These are phyloP conservation scores for Erebia epiphron DNA, from an alignment of 2,888 invertebrate genomes.

Conservation along the genomic window DNA sequence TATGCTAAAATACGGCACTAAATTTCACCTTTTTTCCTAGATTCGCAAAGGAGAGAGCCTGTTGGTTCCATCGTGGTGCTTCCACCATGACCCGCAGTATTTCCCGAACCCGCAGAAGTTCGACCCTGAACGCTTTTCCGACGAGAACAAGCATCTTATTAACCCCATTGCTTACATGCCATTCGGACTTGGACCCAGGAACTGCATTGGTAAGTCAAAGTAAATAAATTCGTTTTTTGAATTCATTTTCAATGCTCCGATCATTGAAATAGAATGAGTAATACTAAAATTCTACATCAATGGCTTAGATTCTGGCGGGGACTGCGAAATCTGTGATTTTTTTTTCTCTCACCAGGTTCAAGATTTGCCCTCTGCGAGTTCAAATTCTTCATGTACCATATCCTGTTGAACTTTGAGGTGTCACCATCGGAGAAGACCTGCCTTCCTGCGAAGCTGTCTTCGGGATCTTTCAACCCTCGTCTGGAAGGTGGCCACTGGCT, in stretches of 20 bases:
- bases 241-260: no score
- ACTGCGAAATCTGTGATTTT: no score
- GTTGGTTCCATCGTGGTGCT: slow-evolving; percentile 60
- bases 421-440: slow-evolving; percentile 57
- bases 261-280: no score
- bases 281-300: no score
- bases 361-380: slow-evolving; percentile 68
- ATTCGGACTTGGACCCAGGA: slow-evolving; percentile 82
- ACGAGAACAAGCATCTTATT: slow-evolving; percentile 68
- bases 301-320: no score
- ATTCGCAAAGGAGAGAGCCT: slow-evolving; percentile 59
- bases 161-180: slow-evolving; percentile 64
- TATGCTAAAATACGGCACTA: no score
- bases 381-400: slow-evolving; percentile 63
- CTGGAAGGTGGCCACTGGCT: slow-evolving; percentile 63
- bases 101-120: slow-evolving; percentile 58
- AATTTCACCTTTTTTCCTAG: slow-evolving; percentile 33
- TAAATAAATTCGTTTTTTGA: no score
- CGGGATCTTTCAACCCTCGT: slow-evolving; percentile 49
- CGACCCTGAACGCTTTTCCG: slow-evolving; percentile 61
- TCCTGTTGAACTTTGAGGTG: slow-evolving; percentile 57
- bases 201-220: slow-evolving; percentile 75
- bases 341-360: slow-evolving; percentile 50
- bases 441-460: slow-evolving; percentile 50
- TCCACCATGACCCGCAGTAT: slow-evolving; percentile 56